Percentiles rank a stretch among this genome's conserved stretches.
Evolutionary conservation across 1,140 invertebrate species (phyloP).

Genomic region (Pseudomyrmex sp.): DNA sequence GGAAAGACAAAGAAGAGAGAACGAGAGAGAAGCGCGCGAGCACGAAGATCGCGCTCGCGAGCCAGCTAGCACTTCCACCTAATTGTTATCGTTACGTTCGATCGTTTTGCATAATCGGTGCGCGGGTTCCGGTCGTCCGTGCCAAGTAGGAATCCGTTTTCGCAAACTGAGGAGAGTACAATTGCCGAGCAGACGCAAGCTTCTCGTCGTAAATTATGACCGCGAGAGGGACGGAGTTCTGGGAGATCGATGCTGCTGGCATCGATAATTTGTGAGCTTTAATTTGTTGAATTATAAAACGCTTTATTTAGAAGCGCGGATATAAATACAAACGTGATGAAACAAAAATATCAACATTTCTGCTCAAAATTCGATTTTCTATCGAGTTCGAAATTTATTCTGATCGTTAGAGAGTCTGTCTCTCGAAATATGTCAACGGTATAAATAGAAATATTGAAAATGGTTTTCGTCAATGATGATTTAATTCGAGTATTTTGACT

Average conservation of each 20-base stretch:
- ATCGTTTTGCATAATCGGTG: conserved; percentile 70
- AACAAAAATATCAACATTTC: neutral
- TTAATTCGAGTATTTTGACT: neutral
- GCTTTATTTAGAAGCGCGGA: neutral
- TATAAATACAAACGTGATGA: neutral
- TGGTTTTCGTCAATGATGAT: neutral
- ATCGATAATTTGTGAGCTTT: conserved; percentile 20
- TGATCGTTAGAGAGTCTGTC: too few relatives aligned
- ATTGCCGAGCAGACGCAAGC: conserved; percentile 36
- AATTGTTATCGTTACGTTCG: conserved; percentile 61
- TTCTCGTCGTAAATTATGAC: conserved; percentile 49
- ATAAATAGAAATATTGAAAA: too few relatives aligned
- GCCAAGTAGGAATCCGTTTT: conserved; percentile 32
- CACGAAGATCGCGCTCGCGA: conserved; percentile 6
- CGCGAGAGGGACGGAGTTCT: conserved; percentile 3
- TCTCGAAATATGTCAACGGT: too few relatives aligned
- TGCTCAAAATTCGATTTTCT: neutral
- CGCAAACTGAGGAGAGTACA: conserved; percentile 29
- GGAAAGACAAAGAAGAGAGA: neutral
- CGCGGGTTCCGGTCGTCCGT: conserved; percentile 34
- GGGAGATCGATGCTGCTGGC: conserved; percentile 24
- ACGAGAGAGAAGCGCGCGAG: neutral
- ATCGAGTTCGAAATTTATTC: too few relatives aligned
- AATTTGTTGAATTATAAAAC: conserved; percentile 2
- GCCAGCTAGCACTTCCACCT: conserved; percentile 16